Percentiles rank a stretch among this genome's conserved stretches.
These are phyloP conservation scores for Agapostemon virescens DNA, from an alignment of 2,888 invertebrate genomes.

Conservation along the genomic window DNA sequence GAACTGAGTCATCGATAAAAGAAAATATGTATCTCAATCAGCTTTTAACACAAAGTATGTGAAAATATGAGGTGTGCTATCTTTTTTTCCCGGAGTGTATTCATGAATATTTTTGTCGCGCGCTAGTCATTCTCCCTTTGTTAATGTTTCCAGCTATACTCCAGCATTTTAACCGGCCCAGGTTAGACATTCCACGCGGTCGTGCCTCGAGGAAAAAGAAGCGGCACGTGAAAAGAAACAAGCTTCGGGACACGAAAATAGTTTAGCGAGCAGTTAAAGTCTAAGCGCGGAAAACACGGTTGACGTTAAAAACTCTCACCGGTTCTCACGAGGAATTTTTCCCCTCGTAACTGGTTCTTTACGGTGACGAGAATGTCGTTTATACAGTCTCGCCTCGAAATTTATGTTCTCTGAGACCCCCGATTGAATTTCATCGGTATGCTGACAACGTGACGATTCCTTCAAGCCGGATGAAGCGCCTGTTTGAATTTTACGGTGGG, in stretches of 20 bases:
- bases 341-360: constrained; percentile 13
- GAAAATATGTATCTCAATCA: no score
- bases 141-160: constrained; percentile 17
- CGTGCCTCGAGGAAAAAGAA: background rate
- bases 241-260: constrained; percentile 51
- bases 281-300: constrained; percentile 34
- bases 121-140: background rate
- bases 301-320: constrained; percentile 40
- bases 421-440: constrained; percentile 3
- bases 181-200: constrained; percentile 15
- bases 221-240: constrained; percentile 34
- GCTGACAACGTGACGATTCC: background rate
- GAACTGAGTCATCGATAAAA: no score
- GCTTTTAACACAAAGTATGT: no score
- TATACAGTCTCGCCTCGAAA: background rate
- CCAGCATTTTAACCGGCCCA: constrained; percentile 1
- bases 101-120: constrained; percentile 18
- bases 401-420: background rate
- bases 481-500: background rate
- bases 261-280: constrained; percentile 56
- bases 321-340: constrained; percentile 14
- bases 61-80: no score
- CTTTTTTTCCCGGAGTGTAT: no score
- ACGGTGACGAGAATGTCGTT: constrained; percentile 13
- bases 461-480: background rate